These are phyloP conservation scores for Cebidichthys violaceus DNA, from an alignment of 2,113 vertebrate genomes.

Conservation along the genomic window DNA sequence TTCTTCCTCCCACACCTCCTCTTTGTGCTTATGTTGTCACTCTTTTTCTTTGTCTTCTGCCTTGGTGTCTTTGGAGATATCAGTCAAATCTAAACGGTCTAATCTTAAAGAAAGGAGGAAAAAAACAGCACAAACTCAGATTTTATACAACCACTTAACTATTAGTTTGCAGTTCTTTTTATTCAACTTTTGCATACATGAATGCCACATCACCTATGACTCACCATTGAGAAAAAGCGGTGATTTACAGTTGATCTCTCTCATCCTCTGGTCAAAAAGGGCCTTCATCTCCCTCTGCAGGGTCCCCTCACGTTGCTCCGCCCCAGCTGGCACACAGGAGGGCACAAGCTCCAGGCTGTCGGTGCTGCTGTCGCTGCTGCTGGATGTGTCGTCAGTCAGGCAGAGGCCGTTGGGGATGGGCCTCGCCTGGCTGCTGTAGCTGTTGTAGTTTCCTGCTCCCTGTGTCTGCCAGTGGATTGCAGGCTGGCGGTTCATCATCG, in stretches of 20 bases:
- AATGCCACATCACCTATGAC: slow-evolving; percentile 58
- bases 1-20: background rate
- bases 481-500: slow-evolving; percentile 71
- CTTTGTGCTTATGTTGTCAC: slow-evolving; percentile 8
- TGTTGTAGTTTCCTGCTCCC: slow-evolving; percentile 74
- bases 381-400: slow-evolving; percentile 87
- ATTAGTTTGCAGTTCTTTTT: background rate
- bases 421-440: slow-evolving; percentile 79
- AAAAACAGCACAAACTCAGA: background rate
- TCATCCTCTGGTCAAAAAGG: slow-evolving; percentile 93
- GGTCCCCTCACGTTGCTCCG: slow-evolving; percentile 87
- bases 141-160: background rate
- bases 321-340: slow-evolving; percentile 73
- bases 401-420: slow-evolving; percentile 77
- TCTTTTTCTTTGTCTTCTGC: slow-evolving; percentile 14
- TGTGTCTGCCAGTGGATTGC: slow-evolving; percentile 79
- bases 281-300: slow-evolving; percentile 96
- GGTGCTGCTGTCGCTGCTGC: slow-evolving; percentile 86
- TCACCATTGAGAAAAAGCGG: slow-evolving; percentile 91
- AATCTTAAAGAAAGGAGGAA: slow-evolving; percentile 41
- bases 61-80: slow-evolving; percentile 24
- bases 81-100: slow-evolving; percentile 29
- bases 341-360: slow-evolving; percentile 85
- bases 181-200: background rate
- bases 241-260: slow-evolving; percentile 93